These are phyloP conservation scores for Taurulus bubalis DNA, from an alignment of 2,113 vertebrate genomes.

Conservation along the genomic window DNA sequence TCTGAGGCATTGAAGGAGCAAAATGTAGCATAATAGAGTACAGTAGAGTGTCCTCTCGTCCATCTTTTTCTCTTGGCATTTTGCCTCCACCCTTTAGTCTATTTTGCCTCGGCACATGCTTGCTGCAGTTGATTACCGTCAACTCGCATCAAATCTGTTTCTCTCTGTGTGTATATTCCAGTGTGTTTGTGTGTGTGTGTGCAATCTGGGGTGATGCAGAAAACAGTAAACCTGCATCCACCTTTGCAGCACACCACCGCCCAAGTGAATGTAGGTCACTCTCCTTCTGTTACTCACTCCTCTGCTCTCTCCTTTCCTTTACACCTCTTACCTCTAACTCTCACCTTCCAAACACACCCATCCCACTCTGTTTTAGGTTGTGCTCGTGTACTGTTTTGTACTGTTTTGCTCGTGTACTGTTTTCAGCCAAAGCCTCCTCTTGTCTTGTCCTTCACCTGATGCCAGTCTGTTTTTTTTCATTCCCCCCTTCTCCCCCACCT, in stretches of 20 bases:
- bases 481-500: background rate
- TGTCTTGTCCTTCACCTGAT: conserved; percentile 38
- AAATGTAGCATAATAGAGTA: conserved; percentile 6
- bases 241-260: conserved; percentile 62
- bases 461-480: background rate
- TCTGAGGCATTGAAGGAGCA: background rate
- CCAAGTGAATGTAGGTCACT: conserved; percentile 74
- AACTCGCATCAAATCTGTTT: conserved; percentile 23
- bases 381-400: conserved; percentile 2
- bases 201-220: conserved; percentile 16
- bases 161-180: conserved; percentile 11
- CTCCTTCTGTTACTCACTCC: conserved; percentile 36
- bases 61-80: conserved; percentile 9
- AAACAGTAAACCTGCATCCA: conserved; percentile 63
- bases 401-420: conserved; percentile 1
- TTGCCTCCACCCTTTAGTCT: conserved; percentile 6
- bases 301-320: conserved; percentile 38
- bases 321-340: conserved; percentile 30
- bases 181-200: background rate
- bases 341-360: conserved; percentile 12
- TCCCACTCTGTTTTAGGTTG: background rate
- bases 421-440: background rate
- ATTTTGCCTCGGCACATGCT: conserved; percentile 36
- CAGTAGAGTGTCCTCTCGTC: background rate
- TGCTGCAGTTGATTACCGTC: conserved; percentile 20